Evolutionary conservation across 2,797 vertebrate species (phyloP), one percentile per base, ranked within the genome.

Genomic region (Alcedo quadribrachys): DNA sequence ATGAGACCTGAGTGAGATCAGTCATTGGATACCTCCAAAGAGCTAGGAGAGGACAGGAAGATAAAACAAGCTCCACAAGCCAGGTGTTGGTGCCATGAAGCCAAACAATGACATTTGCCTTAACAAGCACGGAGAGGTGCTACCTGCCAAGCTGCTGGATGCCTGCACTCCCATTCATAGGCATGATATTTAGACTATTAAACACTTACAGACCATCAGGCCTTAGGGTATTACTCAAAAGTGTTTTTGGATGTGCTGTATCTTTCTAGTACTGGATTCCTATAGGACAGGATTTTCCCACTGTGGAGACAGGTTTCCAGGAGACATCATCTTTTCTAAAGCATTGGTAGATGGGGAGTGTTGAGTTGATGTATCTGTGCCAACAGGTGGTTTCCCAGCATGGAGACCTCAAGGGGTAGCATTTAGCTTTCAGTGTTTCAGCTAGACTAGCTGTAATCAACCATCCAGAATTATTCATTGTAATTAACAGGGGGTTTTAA

Each of bases 11-110:
- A 83, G 53, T 35, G 70, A 89, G 76, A 68, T 87, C 62, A 81
- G 55, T 33, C 81, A 54, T 21, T 8, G 9, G 51, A 83, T 60
- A 76, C 66, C 42, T 83, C 40, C 27, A 55, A 68, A 71, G 62
- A 75, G 33, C 32, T 62, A 45, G 63, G 37, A 70, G 43, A 90
- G 63, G 58, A 90, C 87, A 94, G 58, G 32, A 71, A 95, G 69
- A 69, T 28, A 62, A 73, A 83, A 75, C 25, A 4, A 3, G 32
- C 24, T 73, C 40, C 76, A 79, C 25, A 50, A 70, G 60, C 62
- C 92, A 93, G 89, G 89, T 89, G 89, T 60, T 73, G 58, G 62
- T 85, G 66, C 92, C 94, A 91, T 0, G 0, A 42, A 90, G 80
- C 80, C 85, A 92, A 89, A 60, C 28, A 51, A 66, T 92, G 76